Evolutionary conservation across 2,888 invertebrate species (phyloP), one percentile per base, ranked within the genome.

Genomic region (Saturnia pavonia): DNA sequence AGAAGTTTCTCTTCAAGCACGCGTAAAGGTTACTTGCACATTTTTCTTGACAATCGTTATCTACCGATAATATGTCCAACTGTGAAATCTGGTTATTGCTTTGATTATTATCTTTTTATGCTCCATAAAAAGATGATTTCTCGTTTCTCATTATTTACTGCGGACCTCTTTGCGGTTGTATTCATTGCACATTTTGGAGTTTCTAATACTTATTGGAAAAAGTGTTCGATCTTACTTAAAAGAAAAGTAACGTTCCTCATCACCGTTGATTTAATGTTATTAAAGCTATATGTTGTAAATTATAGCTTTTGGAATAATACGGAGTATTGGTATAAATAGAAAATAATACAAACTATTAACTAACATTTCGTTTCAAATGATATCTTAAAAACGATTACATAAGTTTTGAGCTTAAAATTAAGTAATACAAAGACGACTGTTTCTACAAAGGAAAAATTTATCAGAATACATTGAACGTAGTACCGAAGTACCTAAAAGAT

Each of bases 71-170:
- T 54, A 1, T 22, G 22, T 7, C 11, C 11, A n/a, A 11, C 1
- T n/a, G 54, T 22, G 11, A 22, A 54, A 54, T 54, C 22, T 54
- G n/a, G 54, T 9, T 9, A 54, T n/a, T 54, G 54, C 54, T 54
- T 54, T 54, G 22, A 54, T 22, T n/a, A 54, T 54, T 54, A 54
- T 54, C 22, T 54, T 54, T 54, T 54, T 54, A 54, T 54, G 22
- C 22, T 54, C 22, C 54, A 54, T 54, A 22, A 54, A 54, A 54
- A 54, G n/a, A 11, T 54, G 54, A n/a, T 54, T 22, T 54, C 54
- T 54, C 22, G 9, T 54, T 54, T 54, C 54, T 54, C 22, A 6
- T 22, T 19, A 0, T 22, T 54, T 54, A 22, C 54, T 22, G 11
- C 8, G n/a, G 54, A 54, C 22, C 54, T 54, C 22, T 54, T 54